Base-by-base conservation (phyloP, 2,113 vertebrate genomes). In the Uria lomvia region DNA sequence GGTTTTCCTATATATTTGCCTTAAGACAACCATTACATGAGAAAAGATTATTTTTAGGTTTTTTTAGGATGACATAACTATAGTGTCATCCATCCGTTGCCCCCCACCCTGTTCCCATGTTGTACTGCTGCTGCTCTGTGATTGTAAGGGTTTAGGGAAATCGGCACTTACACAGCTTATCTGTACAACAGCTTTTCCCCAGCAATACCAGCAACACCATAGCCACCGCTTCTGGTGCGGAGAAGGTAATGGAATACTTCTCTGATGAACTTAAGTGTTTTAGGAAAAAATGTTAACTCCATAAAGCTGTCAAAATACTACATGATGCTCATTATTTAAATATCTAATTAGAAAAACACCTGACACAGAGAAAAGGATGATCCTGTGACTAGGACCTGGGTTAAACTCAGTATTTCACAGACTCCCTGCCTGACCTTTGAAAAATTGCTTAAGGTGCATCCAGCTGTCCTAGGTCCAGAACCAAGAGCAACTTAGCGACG, bases 61-160 rank as follows among this genome's bases (percentile, higher is more conserved):
- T 30, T 53, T 72, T 32, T 12, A 75, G 23, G 17, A 60, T 66
- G 20, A 34, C 8, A 34, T 38, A 62, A 70, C 19, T 23, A 13
- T 3, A 68, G 23, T 20, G 17, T 16, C 67, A 79, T 34, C 11
- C 0, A 1, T 21, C 42, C 5, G 2, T 27, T 11, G 21, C 13
- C 5, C 38, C 11, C 11, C 9, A 8, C 15, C 14, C 14, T 2
- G 0, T 5, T 18, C 32, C 50, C 55, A 74, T 16, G 11, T 24
- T 60, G 17, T 29, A 62, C 26, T 65, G 23, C 50, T 81, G 60
- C 66, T 82, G 29, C 32, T 67, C 42, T 53, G 2, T 7, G 45
- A 47, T 66, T 68, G 68, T 34, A 85, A 32, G 36, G 52, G 62
- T 45, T 78, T 24, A 55, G 58, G 11, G 49, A 53, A 74, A 43